These are phyloP conservation scores for Ctena decussata DNA, from an alignment of 2,888 invertebrate species.

Conservation along the genomic window DNA sequence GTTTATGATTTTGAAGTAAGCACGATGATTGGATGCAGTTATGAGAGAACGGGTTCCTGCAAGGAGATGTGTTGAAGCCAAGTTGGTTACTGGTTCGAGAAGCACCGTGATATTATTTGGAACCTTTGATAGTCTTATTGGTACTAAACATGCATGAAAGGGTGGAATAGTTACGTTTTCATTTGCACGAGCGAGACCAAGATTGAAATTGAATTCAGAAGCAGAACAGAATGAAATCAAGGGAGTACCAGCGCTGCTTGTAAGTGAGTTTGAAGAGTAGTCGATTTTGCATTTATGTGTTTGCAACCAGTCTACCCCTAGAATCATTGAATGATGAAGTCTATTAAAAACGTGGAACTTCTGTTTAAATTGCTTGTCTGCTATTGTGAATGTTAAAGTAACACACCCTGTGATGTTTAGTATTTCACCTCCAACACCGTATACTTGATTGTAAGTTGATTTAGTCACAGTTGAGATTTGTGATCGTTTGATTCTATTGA, in stretches of 20 bases:
- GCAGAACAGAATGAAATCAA: background rate
- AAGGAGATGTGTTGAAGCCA: background rate
- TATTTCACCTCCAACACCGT: slow-evolving; percentile 28
- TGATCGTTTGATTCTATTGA: slow-evolving; percentile 20
- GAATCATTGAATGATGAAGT: slow-evolving; percentile 32
- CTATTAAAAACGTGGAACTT: slow-evolving; percentile 23
- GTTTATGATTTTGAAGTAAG: background rate
- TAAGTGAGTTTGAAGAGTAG: background rate
- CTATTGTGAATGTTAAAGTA: slow-evolving; percentile 29
- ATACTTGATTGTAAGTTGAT: background rate
- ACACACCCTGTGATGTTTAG: slow-evolving; percentile 29
- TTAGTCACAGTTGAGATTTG: background rate
- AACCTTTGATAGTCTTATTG: background rate
- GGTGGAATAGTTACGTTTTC: background rate
- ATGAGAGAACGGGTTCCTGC: background rate
- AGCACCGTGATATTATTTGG: background rate
- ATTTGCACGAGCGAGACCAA: background rate
- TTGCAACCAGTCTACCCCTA: slow-evolving; percentile 40
- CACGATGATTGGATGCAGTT: background rate
- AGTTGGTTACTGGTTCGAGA: background rate
- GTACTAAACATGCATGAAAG: background rate
- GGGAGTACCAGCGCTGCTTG: background rate
- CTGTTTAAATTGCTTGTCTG: slow-evolving; percentile 7
- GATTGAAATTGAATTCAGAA: background rate
- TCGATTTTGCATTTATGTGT: slow-evolving; percentile 31